Evolutionary conservation across 2,888 invertebrate species (phyloP).

Genomic region (Lamellibrachia satsuma): DNA sequence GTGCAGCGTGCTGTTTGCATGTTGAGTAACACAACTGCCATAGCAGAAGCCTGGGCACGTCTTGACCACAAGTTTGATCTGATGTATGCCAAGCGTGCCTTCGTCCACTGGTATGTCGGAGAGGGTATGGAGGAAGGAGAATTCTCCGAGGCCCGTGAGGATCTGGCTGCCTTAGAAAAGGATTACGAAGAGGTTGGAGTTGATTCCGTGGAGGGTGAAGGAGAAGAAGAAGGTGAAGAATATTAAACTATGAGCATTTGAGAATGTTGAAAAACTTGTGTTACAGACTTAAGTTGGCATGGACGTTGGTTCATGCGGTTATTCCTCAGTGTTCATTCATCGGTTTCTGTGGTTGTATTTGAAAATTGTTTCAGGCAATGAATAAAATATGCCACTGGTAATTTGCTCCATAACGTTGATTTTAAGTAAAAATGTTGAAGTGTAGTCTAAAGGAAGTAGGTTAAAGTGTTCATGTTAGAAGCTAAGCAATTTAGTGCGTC

Average conservation of each 20-base stretch:
- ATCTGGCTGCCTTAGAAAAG: constrained; percentile 70
- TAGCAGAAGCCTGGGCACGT: constrained; percentile 86
- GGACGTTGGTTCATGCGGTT: background rate
- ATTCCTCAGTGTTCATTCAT: background rate
- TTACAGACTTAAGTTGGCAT: background rate
- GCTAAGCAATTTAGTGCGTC: no score
- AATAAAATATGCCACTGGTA: constrained; percentile 8
- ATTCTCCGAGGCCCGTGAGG: constrained; percentile 88
- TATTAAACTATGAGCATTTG: background rate
- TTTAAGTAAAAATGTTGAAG: no score
- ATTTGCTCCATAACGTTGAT: background rate
- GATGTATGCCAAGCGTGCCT: constrained; percentile 85
- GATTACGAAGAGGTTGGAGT: constrained; percentile 60
- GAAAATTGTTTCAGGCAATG: background rate
- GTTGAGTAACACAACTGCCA: constrained; percentile 91
- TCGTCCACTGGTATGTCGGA: constrained; percentile 86
- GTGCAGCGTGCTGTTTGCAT: constrained; percentile 83
- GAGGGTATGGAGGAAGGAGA: constrained; percentile 83
- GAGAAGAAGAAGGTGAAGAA: constrained; percentile 24
- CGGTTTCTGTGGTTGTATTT: constrained; percentile 8
- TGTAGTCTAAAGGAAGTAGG: no score
- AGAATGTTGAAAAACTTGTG: background rate
- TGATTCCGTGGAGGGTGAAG: constrained; percentile 45
- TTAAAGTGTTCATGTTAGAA: no score
- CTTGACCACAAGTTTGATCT: constrained; percentile 81